Base-by-base conservation (phyloP, 35 echinoderm and acorn worm species). In the Nesometra sesokonis region DNA sequence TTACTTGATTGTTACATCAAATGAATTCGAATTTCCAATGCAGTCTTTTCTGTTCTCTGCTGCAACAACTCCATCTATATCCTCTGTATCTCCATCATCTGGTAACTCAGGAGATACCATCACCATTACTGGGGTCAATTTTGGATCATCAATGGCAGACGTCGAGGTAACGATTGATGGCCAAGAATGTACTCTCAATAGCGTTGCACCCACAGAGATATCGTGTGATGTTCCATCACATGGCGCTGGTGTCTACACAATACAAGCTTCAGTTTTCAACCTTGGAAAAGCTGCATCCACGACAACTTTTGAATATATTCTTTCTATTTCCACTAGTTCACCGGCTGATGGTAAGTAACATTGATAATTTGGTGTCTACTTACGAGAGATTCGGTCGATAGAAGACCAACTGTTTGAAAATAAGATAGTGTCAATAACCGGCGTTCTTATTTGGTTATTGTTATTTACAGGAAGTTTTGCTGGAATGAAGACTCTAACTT, bases 381-480 rank as follows among this genome's bases (percentile, higher is more conserved):
- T n/a, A n/a, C n/a, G n/a, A n/a, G n/a, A n/a, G n/a, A n/a, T n/a
- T n/a, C n/a, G n/a, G n/a, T n/a, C n/a, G n/a, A n/a, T n/a, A n/a
- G n/a, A n/a, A n/a, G n/a, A n/a, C n/a, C n/a, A n/a, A n/a, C n/a
- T n/a, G n/a, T n/a, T n/a, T n/a, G n/a, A n/a, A n/a, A n/a, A n/a
- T n/a, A n/a, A n/a, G n/a, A n/a, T n/a, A n/a, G n/a, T n/a, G n/a
- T n/a, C n/a, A n/a, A n/a, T n/a, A n/a, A n/a, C n/a, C n/a, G n/a
- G n/a, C n/a, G n/a, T n/a, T n/a, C n/a, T n/a, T n/a, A n/a, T n/a
- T n/a, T n/a, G n/a, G n/a, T n/a, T n/a, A n/a, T n/a, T n/a, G n/a
- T n/a, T n/a, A n/a, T n/a, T 38, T 86, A 80, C 77, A 97, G 94
- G 94, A 34, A 90, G 94, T 37, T 97, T 97, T 91, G 94, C 91